Evolutionary conservation across 2,797 vertebrate genomes (phyloP).

Genomic region (Lateolabrax maculatus): DNA sequence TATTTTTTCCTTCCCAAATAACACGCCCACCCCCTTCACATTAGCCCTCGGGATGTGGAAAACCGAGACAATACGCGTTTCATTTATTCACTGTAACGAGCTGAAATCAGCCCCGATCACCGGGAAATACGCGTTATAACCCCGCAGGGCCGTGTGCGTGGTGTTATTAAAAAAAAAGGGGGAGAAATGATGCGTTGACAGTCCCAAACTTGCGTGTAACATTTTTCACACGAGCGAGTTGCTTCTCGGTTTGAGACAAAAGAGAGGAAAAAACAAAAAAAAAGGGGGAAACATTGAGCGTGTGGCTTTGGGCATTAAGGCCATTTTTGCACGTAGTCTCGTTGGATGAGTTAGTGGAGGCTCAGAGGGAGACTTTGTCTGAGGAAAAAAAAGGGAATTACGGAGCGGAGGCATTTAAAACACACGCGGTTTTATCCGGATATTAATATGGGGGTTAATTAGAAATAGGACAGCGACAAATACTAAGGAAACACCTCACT

Average conservation of each 20-base stretch:
- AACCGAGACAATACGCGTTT: conserved; percentile 56
- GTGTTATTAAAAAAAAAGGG: background rate
- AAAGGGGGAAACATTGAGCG: background rate
- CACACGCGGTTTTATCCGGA: too few relatives aligned
- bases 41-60: conserved; percentile 59
- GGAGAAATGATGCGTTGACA: background rate
- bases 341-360: conserved; percentile 30
- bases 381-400: background rate
- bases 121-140: background rate
- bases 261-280: too few relatives aligned
- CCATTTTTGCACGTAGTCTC: conserved; percentile 2
- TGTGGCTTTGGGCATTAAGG: background rate
- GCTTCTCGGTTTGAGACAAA: background rate
- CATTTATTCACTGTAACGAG: background rate
- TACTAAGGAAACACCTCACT: rapidly evolving
- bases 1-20: conserved; percentile 48
- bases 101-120: background rate
- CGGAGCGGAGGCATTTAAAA: background rate
- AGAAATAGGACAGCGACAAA: background rate
- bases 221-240: background rate
- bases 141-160: rapidly evolving
- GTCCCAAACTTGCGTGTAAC: background rate
- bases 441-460: rapidly evolving
- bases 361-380: background rate
- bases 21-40: conserved; percentile 77